A percentile compares a stretch with the other conserved stretches of the same genome.
Conservation (phyloP, 2,797 vertebrate species). For the Xenops minutus region DNA sequence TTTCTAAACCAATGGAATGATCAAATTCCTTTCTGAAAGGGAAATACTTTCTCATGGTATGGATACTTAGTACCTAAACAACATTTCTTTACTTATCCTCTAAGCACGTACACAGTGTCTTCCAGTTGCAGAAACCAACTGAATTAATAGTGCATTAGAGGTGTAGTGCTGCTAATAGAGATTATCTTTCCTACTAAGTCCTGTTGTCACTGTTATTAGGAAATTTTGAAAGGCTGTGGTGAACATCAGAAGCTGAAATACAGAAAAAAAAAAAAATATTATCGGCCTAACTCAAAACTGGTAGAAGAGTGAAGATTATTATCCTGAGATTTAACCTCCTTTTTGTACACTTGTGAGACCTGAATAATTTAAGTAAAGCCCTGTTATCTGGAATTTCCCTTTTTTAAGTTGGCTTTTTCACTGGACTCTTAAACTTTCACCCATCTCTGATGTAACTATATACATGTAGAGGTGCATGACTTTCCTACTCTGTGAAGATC, state of each 20-base stretch:
- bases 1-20: not conserved
- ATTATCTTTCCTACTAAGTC: not conserved
- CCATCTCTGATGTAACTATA: not conserved
- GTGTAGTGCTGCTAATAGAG: not conserved
- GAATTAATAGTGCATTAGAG: not conserved
- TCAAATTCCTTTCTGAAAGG: not conserved
- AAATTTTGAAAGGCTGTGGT: not conserved
- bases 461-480: not conserved
- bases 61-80: not conserved
- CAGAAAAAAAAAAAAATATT: not conserved
- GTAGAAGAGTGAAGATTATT: not conserved
- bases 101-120: fast-evolving
- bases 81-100: not conserved
- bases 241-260: not conserved
- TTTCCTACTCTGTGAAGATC: not conserved
- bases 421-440: not conserved
- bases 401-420: not conserved
- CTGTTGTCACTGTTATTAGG: not conserved
- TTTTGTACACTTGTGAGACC: not conserved
- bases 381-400: not conserved
- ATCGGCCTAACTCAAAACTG: not conserved
- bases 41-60: not conserved
- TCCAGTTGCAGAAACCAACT: not conserved
- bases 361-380: not conserved
- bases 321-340: not conserved